A percentile compares a stretch with the other conserved stretches of the same genome.
Conservation (phyloP, 2,797 vertebrate species). For the Chanos chanos region DNA sequence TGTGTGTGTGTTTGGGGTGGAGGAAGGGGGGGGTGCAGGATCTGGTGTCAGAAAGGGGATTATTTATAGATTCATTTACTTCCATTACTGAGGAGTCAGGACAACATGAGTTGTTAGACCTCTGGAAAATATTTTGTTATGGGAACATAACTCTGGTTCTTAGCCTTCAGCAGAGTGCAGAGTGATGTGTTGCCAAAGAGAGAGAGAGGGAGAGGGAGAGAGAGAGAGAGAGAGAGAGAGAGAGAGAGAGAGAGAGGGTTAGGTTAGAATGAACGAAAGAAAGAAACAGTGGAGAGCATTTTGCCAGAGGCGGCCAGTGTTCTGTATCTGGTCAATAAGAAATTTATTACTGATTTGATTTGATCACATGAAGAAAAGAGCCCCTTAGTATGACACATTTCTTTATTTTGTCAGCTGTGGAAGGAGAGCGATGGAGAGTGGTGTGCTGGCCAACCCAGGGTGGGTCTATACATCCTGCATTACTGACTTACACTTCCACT, state of each 20-base stretch:
- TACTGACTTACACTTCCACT: no score
- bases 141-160: constrained; percentile 52
- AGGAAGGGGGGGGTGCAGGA: constrained; percentile 36
- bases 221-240: constrained; percentile 20
- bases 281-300: constrained; percentile 52
- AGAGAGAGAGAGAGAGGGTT: constrained; percentile 42
- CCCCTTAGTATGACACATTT: constrained; percentile 56
- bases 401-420: constrained; percentile 43
- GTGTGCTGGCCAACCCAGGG: constrained; percentile 1
- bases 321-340: constrained; percentile 61
- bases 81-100: constrained; percentile 52
- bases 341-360: constrained; percentile 53
- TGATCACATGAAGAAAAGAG: constrained; percentile 54
- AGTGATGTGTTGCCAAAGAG: constrained; percentile 44
- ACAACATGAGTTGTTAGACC: constrained; percentile 52
- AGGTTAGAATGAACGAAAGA: constrained; percentile 48
- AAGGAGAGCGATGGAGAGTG: constrained; percentile 12
- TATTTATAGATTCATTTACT: constrained; percentile 58
- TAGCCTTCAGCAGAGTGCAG: constrained; percentile 48
- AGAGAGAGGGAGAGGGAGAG: constrained; percentile 23
- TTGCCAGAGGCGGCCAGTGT: constrained; percentile 48
- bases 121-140: constrained; percentile 53
- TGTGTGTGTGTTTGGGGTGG: neutral
- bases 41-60: constrained; percentile 53
- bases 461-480: neutral